Base-by-base conservation (phyloP, 2,113 vertebrate genomes). In the Bolborhynchus lineola region DNA sequence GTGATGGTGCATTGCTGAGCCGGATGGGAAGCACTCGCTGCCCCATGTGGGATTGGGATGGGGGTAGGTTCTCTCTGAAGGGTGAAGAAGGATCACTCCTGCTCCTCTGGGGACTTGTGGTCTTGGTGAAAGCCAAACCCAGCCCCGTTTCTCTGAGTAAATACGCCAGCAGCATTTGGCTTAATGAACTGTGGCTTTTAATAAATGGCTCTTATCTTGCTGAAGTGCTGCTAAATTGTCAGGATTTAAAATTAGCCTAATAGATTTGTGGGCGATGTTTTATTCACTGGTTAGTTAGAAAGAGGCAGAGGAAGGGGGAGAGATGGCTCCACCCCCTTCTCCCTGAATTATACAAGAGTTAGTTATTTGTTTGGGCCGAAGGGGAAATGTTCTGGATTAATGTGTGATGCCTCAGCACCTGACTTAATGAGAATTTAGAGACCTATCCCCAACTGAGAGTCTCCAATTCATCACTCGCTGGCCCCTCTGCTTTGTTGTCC, bases 141-240 rank as follows among this genome's bases (percentile, higher is more conserved):
- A 60, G 11, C 72, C 92, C 96, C 41, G 1, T 96, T 97, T 97
- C 92, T 93, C 96, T 94, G 96, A 97, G 98, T 98, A 97, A 98
- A 98, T 97, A 96, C 86, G 96, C 97, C 95, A 91, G 96, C 87
- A 97, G 96, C 97, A 91, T 98, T 97, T 98, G 97, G 97, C 96
- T 98, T 98, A 98, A 98, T 98, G 98, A 98, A 98, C 98, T 98
- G 97, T 97, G 98, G 92, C 97, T 98, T 98, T 98, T 98, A 98
- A 98, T 98, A 98, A 98, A 98, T 98, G 97, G 97, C 97, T 98
- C 93, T 98, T 98, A 97, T 98, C 97, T 98, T 85, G 68, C 94
- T 97, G 98, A 97, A 97, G 96, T 98, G 97, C 97, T 97, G 97
- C 97, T 98, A 98, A 98, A 98, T 98, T 98, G 98, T 98, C 97